These are phyloP conservation scores for Cabera pusaria DNA, from an alignment of 2,888 invertebrate species.

Conservation along the genomic window DNA sequence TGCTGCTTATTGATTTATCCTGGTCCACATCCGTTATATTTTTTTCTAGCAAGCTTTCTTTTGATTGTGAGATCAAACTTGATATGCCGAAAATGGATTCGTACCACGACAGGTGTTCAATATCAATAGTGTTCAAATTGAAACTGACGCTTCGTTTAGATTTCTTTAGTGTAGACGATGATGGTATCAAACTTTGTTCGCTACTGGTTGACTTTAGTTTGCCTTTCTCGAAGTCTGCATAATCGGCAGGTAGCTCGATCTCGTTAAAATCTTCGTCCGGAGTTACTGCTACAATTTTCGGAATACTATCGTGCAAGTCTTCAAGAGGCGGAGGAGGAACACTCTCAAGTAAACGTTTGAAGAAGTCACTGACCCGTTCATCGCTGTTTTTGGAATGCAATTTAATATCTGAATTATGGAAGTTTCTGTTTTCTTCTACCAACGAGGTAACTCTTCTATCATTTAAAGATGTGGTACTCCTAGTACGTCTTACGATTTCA, in stretches of 20 bases:
- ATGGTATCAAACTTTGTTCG: conserved; percentile 37
- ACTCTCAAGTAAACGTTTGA: conserved; percentile 57
- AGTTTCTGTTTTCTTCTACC: conserved; percentile 31
- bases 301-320: conserved; percentile 32
- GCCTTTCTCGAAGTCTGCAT: conserved; percentile 58
- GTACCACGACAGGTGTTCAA: conserved; percentile 55
- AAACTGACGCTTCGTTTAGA: conserved; percentile 51
- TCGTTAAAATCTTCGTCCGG: conserved; percentile 45
- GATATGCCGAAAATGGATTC: conserved; percentile 69
- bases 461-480: conserved; percentile 41
- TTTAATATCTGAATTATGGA: conserved; percentile 16
- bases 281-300: conserved; percentile 28
- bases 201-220: conserved; percentile 42
- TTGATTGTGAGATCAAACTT: conserved; percentile 37
- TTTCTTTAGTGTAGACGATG: conserved; percentile 64
- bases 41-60: conserved; percentile 14
- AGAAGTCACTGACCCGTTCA: conserved; percentile 56
- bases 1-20: conserved; percentile 25
- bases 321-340: conserved; percentile 66
- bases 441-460: conserved; percentile 44
- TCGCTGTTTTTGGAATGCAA: conserved; percentile 40
- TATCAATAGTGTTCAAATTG: conserved; percentile 44
- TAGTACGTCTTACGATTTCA: conserved; percentile 34
- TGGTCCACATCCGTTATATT: conserved; percentile 18
- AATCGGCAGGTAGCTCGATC: conserved; percentile 58